phyloP scores from a whole-genome alignment of 2,113 vertebrate species.

The Fregata magnificens region DNA sequence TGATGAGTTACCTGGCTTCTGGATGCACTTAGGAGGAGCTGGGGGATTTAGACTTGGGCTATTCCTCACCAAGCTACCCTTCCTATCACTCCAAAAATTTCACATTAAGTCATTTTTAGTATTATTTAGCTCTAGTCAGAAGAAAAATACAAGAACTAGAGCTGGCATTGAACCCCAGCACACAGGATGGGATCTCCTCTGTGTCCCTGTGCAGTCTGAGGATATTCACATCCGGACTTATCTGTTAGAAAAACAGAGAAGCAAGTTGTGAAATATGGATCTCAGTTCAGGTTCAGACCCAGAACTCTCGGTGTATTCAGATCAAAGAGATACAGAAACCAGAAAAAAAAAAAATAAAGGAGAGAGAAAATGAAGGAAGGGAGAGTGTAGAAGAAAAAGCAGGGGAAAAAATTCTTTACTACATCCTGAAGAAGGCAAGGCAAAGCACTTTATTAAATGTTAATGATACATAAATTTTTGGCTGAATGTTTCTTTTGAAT shows the following conservation, averaged over 20 bases:
- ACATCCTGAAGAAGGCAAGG: background rate
- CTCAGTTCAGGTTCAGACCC: background rate
- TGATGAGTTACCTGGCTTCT: background rate
- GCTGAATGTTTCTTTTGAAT: background rate
- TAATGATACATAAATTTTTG: background rate
- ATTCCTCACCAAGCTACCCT: background rate
- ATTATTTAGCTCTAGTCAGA: background rate
- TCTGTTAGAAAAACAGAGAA: background rate
- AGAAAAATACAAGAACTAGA: background rate
- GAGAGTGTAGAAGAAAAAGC: background rate
- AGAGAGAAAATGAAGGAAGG: background rate
- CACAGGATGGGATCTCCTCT: background rate
- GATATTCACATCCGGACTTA: background rate
- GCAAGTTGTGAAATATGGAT: background rate
- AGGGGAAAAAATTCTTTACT: fast-evolving
- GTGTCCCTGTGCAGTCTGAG: background rate
- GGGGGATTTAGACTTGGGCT: background rate
- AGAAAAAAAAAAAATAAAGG: background rate
- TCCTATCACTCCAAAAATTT: background rate
- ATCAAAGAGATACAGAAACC: background rate
- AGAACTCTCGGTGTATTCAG: background rate
- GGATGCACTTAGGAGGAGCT: background rate
- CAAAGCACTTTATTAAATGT: background rate
- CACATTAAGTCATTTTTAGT: background rate
- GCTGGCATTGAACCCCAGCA: background rate